These are phyloP conservation scores for Aptenodytes forsteri DNA, from an alignment of 2,113 vertebrate genomes.

Conservation along the genomic window DNA sequence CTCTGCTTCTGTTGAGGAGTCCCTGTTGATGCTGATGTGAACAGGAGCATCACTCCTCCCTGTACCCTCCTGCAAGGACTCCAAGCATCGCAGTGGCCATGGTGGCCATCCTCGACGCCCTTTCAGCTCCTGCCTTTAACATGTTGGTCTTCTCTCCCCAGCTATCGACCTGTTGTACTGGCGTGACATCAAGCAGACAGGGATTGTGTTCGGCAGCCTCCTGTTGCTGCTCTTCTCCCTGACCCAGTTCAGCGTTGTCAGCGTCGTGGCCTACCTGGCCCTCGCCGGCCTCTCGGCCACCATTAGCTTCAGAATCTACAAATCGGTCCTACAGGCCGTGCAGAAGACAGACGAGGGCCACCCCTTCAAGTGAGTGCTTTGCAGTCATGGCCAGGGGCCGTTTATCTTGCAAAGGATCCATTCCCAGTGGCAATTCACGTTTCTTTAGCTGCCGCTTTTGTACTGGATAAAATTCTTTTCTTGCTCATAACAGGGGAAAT, in stretches of 20 bases:
- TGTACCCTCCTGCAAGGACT: neutral
- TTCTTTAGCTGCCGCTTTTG: neutral
- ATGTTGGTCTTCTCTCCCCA: conserved; percentile 51
- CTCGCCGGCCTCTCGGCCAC: conserved; percentile 94
- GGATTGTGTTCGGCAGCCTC: conserved; percentile 90
- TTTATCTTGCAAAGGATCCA: neutral
- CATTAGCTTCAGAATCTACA: conserved; percentile 99
- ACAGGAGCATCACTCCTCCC: neutral
- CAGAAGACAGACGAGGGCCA: conserved; percentile 99
- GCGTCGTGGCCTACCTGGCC: conserved; percentile 93
- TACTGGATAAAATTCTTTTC: neutral
- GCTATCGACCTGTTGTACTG: conserved; percentile 97
- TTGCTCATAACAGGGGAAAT: neutral
- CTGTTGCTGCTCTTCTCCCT: conserved; percentile 96
- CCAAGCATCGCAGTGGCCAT: accelerated
- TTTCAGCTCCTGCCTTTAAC: neutral
- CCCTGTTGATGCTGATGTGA: neutral
- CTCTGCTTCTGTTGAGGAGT: neutral
- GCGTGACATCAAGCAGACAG: conserved; percentile 95
- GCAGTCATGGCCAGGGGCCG: accelerated
- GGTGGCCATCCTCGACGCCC: accelerated
- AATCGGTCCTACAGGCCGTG: conserved; percentile 97
- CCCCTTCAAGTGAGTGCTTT: conserved; percentile 92
- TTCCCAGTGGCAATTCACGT: neutral
- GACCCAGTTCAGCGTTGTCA: conserved; percentile 98